Base-by-base conservation (phyloP, 2,797 vertebrate species). In the Acanthurus tractus region DNA sequence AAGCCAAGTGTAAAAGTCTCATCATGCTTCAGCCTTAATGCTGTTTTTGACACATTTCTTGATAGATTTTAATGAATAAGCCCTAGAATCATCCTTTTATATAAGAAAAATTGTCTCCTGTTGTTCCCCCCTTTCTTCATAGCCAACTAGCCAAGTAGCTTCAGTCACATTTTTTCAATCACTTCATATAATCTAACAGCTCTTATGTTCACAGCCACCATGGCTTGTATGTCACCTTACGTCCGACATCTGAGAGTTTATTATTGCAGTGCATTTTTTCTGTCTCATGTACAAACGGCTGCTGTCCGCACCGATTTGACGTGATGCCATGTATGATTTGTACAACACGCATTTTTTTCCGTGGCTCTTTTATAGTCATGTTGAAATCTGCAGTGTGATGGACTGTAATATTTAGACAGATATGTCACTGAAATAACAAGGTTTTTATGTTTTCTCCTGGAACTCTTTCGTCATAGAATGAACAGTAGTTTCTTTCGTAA, bases 371-470 rank as follows among this genome's bases (percentile, higher is more conserved):
- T 18, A 8, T 8, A n/a, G 17, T 58, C 17, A 10, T 44, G 17
- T 3, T 23, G 44, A 18, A 49, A 62, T 25, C 25, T 48, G 20
- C n/a, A 6, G 44, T 25, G 38, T 58, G 22, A 64, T 64, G 40
- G 17, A 46, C 14, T 58, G 34, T 17, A 53, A 48, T 56, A 20
- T 49, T 68, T 25, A 22, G 22, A 53, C 18, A 23, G 8, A 52
- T 49, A 46, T 40, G 45, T 45, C 42, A 44, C 11, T 50, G 18
- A 36, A 64, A 75, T 67, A 54, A 46, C 42, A 40, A 29, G 8
- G 15, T 55, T 15, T 44, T 58, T 2, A 6, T 55, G n/a, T 48
- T 57, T 63, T 23, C 40, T 71, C 17, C 3, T 15, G 23, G 10
- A n/a, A 42, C 6, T 9, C 8, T 34, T 57, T 46, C 23, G 36